Evolutionary conservation across 1,140 invertebrate species (phyloP).

Genomic region (Scylla paramamosain): DNA sequence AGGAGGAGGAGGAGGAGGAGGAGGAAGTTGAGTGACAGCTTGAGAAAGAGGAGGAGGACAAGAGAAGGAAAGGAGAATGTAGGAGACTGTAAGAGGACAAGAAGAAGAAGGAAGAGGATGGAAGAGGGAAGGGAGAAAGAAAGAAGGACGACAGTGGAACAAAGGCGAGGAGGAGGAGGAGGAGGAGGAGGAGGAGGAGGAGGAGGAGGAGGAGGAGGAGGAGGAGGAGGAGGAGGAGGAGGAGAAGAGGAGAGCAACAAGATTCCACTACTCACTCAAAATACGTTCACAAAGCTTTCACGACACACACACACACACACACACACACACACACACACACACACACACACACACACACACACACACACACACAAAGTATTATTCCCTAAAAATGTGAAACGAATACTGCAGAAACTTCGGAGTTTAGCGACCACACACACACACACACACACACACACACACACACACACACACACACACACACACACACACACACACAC

Average conservation of each 20-base stretch:
- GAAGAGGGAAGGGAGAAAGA: neutral
- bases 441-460: no score
- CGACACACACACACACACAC: neutral
- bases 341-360: slow-evolving; percentile 18
- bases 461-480: no score
- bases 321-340: slow-evolving; percentile 5
- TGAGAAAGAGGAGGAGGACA: neutral
- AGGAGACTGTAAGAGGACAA: neutral
- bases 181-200: slow-evolving; percentile 2
- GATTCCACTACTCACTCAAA: neutral
- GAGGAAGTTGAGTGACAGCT: neutral
- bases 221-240: neutral
- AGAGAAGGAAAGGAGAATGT: neutral
- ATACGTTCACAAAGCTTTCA: neutral
- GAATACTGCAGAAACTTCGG: no score
- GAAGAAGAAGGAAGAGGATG: slow-evolving; percentile 11
- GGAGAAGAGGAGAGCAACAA: neutral
- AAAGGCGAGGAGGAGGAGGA: neutral
- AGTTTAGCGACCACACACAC: no score
- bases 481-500: no score
- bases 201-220: neutral
- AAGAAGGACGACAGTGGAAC: neutral
- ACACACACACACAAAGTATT: neutral
- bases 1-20: neutral
- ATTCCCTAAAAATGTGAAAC: no score